Evolutionary conservation across 2,113 vertebrate species (phyloP).

Genomic region (Aythya baeri): DNA sequence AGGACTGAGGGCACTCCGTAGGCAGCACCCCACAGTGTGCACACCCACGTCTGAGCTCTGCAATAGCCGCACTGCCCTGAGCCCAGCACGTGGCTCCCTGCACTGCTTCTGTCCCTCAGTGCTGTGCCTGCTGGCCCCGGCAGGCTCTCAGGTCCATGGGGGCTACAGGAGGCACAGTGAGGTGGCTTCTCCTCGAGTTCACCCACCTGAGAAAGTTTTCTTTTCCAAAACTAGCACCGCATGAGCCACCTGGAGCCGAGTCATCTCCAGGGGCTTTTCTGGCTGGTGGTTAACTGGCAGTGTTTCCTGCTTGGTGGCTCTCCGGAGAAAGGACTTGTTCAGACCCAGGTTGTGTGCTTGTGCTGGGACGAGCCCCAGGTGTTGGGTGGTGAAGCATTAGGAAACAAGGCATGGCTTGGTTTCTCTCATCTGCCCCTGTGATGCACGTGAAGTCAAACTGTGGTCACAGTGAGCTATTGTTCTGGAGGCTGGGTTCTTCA

Average conservation of each 20-base stretch:
- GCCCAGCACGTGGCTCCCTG: rapidly evolving
- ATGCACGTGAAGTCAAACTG: background rate
- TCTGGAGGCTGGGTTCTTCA: background rate
- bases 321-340: background rate
- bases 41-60: background rate
- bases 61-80: background rate
- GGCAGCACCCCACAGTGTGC: background rate
- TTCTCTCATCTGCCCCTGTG: background rate
- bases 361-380: background rate
- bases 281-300: background rate
- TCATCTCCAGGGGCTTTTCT: background rate
- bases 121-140: background rate
- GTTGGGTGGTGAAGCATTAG: background rate
- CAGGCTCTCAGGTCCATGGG: background rate
- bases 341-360: background rate
- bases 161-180: background rate
- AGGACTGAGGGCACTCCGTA: background rate
- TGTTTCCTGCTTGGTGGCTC: background rate
- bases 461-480: background rate
- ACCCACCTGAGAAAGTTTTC: background rate
- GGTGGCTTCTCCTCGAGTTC: background rate
- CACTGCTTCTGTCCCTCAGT: rapidly evolving
- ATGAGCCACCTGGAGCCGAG: background rate
- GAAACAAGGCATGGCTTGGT: background rate
- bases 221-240: background rate